A percentile compares a stretch with the other conserved stretches of the same genome.
Evolutionary conservation across 2,888 invertebrate species (phyloP).

Genomic region (Caenorhabditis plicata): DNA sequence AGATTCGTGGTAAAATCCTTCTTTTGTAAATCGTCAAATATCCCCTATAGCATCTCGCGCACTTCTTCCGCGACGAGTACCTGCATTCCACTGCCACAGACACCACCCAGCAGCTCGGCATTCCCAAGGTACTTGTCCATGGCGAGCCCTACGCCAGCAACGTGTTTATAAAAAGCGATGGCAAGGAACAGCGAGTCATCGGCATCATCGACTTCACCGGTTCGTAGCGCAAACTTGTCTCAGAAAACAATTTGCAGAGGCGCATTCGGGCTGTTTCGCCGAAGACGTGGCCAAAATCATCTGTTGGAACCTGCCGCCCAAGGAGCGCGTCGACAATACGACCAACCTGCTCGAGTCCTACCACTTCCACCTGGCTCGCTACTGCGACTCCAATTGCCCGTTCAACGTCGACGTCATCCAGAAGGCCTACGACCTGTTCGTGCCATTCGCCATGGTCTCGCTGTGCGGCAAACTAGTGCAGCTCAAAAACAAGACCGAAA

Average conservation of each 20-base stretch:
- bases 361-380: conserved; percentile 35
- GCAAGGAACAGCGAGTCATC: conserved; percentile 38
- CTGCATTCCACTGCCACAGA: conserved; percentile 45
- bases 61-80: conserved; percentile 44
- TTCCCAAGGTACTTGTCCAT: conserved; percentile 52
- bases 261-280: conserved; percentile 61
- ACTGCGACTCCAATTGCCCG: conserved; percentile 28
- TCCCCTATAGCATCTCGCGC: conserved; percentile 27
- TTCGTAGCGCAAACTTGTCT: too few species aligned
- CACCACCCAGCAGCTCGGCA: conserved; percentile 36
- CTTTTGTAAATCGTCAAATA: not conserved
- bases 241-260: conserved; percentile 46
- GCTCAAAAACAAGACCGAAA: conserved; percentile 33
- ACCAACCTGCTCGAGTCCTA: conserved; percentile 37
- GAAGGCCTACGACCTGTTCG: conserved; percentile 37
- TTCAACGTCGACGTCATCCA: conserved; percentile 37
- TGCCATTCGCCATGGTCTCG: conserved; percentile 46
- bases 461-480: conserved; percentile 42
- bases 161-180: conserved; percentile 41
- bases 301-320: conserved; percentile 55
- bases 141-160: conserved; percentile 56
- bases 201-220: conserved; percentile 59
- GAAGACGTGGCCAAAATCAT: conserved; percentile 63
- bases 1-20: conserved; percentile 33
- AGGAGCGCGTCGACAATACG: conserved; percentile 38